phyloP scores from a whole-genome alignment of 1,140 invertebrate genomes.

The Dendrolimus punctatus region DNA sequence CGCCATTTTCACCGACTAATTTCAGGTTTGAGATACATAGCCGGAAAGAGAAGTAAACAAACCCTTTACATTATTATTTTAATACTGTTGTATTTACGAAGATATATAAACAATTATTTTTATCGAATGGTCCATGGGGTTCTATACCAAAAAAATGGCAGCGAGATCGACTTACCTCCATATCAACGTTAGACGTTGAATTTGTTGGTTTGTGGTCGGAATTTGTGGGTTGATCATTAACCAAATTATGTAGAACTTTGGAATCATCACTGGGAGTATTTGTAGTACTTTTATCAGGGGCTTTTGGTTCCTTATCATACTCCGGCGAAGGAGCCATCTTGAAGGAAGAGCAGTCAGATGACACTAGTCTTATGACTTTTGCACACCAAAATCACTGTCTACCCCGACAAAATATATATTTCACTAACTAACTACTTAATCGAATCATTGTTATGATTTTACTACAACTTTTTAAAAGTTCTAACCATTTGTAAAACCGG shows the following conservation, averaged over 20 bases:
- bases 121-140: neutral
- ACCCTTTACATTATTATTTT: too few species aligned
- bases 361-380: slow-evolving; percentile 72
- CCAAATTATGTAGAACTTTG: slow-evolving; percentile 43
- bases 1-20: slow-evolving; percentile 45
- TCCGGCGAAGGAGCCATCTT: slow-evolving; percentile 82
- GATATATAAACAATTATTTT: neutral
- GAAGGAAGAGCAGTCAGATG: slow-evolving; percentile 71
- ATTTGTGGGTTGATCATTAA: slow-evolving; percentile 50
- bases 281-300: slow-evolving; percentile 75
- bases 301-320: slow-evolving; percentile 79
- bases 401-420: slow-evolving; percentile 32
- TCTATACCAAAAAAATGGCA: slow-evolving; percentile 28
- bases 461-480: slow-evolving; percentile 50
- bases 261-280: slow-evolving; percentile 52
- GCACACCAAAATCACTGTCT: slow-evolving; percentile 53
- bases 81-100: neutral
- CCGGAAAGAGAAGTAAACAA: too few species aligned
- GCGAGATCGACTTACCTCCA: slow-evolving; percentile 52
- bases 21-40: neutral
- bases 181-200: slow-evolving; percentile 32
- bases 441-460: slow-evolving; percentile 40
- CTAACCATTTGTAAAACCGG: slow-evolving; percentile 47
- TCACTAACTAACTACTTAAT: slow-evolving; percentile 44
- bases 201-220: slow-evolving; percentile 45